Evolutionary conservation across 2,113 vertebrate species (phyloP).

Genomic region (Gnathonemus echidnorhynchus): DNA sequence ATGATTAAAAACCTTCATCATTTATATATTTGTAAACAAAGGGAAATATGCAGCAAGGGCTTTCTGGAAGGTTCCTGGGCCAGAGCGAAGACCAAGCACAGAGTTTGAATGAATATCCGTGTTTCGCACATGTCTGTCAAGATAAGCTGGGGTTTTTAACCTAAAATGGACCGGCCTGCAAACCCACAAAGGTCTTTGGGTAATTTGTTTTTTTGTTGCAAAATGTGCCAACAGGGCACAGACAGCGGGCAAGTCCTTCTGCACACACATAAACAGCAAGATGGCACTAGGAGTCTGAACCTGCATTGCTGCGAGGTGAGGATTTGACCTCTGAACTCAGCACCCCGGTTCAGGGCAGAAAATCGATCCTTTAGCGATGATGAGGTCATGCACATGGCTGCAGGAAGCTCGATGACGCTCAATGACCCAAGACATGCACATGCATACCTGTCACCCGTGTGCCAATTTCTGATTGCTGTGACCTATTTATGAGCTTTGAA

Average conservation of each 20-base stretch:
- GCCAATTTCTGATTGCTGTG: neutral
- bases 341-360: neutral
- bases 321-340: neutral
- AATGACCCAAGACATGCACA: neutral
- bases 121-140: neutral
- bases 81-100: neutral
- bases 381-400: neutral
- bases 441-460: neutral
- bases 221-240: neutral
- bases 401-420: neutral
- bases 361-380: neutral
- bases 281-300: neutral
- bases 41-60: neutral
- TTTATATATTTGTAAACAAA: neutral
- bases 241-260: neutral
- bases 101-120: neutral
- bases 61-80: neutral
- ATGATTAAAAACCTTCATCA: neutral
- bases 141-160: neutral
- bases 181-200: neutral
- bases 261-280: neutral
- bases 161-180: neutral
- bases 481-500: neutral
- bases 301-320: neutral
- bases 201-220: neutral